Conservation (phyloP, 1,140 invertebrate genomes). For the Eumaeus atala region DNA sequence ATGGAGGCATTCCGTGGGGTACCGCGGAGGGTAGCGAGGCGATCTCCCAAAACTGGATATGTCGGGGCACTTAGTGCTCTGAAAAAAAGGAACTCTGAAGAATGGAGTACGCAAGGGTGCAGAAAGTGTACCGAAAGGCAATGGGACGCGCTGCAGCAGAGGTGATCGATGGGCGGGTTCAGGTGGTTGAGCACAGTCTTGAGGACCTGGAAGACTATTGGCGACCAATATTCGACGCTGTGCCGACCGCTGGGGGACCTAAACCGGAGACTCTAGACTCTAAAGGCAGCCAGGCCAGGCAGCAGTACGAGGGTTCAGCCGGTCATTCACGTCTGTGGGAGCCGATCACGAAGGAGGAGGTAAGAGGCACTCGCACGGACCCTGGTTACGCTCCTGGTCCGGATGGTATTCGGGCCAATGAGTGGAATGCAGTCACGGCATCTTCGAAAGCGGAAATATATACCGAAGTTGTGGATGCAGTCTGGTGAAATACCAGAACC, state of each 20-base stretch:
- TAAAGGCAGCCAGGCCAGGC: slow-evolving; percentile 7
- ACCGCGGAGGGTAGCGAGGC: slow-evolving; percentile 17
- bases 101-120: slow-evolving; percentile 30
- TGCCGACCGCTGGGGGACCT: slow-evolving; percentile 25
- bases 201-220: slow-evolving; percentile 33
- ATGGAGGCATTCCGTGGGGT: slow-evolving; percentile 10
- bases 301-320: slow-evolving; percentile 16
- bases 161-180: slow-evolving; percentile 23
- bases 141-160: too few species aligned
- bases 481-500: slow-evolving; percentile 24
- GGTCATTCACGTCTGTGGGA: slow-evolving; percentile 23
- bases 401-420: too few species aligned
- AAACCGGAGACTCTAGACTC: slow-evolving; percentile 24
- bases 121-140: slow-evolving; percentile 28
- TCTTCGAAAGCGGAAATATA: slow-evolving; percentile 25
- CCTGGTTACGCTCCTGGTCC: too few species aligned
- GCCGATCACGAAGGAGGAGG: slow-evolving; percentile 26
- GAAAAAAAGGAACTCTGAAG: slow-evolving; percentile 18
- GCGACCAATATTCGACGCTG: slow-evolving; percentile 31
- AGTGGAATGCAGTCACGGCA: slow-evolving; percentile 15
- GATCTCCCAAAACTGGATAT: slow-evolving; percentile 7
- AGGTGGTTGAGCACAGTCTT: slow-evolving; percentile 22
- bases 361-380: slow-evolving; percentile 22
- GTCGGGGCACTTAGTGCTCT: slow-evolving; percentile 3
- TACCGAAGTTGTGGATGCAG: slow-evolving; percentile 28